Conservation (phyloP, 2,888 invertebrate species). For the Idaea dimidiata region DNA sequence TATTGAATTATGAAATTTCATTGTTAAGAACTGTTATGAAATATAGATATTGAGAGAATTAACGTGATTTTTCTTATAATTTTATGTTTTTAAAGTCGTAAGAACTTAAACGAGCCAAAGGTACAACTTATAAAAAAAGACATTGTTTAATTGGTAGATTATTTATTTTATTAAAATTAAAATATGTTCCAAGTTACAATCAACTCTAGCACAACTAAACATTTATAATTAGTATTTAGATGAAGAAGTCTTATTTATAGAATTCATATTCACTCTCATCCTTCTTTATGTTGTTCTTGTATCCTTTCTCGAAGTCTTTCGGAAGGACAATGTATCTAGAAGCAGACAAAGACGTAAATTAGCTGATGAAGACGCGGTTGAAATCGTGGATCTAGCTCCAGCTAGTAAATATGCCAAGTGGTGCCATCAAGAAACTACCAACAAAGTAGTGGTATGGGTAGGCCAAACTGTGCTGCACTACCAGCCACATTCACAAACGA, state of each 20-base stretch:
- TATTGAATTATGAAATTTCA: slow-evolving; percentile 75
- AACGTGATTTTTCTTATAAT: slow-evolving; percentile 27
- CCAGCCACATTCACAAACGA: too few relatives aligned
- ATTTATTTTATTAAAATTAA: slow-evolving; percentile 30
- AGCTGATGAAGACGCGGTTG: neutral
- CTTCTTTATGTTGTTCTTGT: slow-evolving; percentile 99
- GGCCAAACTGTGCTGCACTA: too few relatives aligned
- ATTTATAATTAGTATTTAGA: slow-evolving; percentile 13
- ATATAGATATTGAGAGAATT: slow-evolving; percentile 70
- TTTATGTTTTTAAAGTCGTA: slow-evolving; percentile 15
- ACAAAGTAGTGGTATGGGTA: too few relatives aligned
- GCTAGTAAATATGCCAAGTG: too few relatives aligned
- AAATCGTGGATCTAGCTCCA: neutral
- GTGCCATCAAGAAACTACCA: too few relatives aligned
- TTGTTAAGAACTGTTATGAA: slow-evolving; percentile 77
- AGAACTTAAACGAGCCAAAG: neutral
- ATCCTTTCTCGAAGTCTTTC: slow-evolving; percentile 99
- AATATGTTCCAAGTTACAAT: slow-evolving; percentile 8
- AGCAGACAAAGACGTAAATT: slow-evolving; percentile 19
- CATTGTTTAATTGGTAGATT: slow-evolving; percentile 17
- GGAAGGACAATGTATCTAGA: slow-evolving; percentile 95
- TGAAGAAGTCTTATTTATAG: slow-evolving; percentile 89
- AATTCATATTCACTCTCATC: slow-evolving; percentile 99
- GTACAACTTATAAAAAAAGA: slow-evolving; percentile 15
- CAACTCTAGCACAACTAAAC: slow-evolving; percentile 23